Base-by-base conservation (phyloP, 2,888 invertebrate genomes). In the Meloe dianella region DNA sequence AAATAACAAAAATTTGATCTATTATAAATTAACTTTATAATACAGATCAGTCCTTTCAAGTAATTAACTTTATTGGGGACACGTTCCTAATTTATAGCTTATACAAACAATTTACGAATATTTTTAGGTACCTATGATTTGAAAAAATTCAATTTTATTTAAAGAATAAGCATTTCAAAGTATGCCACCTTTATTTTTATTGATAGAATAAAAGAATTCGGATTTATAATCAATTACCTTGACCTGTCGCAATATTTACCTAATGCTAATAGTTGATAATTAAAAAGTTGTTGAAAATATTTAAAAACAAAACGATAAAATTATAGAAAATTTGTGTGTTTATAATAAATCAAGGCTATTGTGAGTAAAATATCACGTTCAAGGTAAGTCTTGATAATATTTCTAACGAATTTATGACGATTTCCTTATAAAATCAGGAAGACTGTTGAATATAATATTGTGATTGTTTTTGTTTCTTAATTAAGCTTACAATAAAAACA, bases 351-450 rank as follows among this genome's bases (percentile, higher is more conserved):
- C 41, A 41, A 41, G 41, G 41, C 17, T 41, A 69, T 1, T n/a
- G 27, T 27, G 4, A 4, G 27, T 27, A 27, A 27, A 12, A 4
- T 41, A 41, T 41, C 41, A 41, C n/a, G 17, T 41, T 41, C 41
- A 41, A 41, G 41, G 41, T 41, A n/a, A 41, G 17, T 41, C 10
- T n/a, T 5, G n/a, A 17, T n/a, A 41, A 41, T 41, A 41, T 17
- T 41, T 2, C 1, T 17, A 41, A 8, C 41, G 17, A 41, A 41
- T 41, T 41, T 35, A 12, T 32, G 3, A n/a, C 7, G 7, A 41
- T 12, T 86, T 41, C 41, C 41, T 41, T 41, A 41, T 41, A 41
- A 41, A 41, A 41, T 41, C 41, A 41, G 41, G 7, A 6, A 41
- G 6, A 41, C 10, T 35, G 10, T 12, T 12, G 2, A 3, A 27